phyloP scores from a whole-genome alignment of 2,797 vertebrate genomes.

The Enteromius unitaeniatus region DNA sequence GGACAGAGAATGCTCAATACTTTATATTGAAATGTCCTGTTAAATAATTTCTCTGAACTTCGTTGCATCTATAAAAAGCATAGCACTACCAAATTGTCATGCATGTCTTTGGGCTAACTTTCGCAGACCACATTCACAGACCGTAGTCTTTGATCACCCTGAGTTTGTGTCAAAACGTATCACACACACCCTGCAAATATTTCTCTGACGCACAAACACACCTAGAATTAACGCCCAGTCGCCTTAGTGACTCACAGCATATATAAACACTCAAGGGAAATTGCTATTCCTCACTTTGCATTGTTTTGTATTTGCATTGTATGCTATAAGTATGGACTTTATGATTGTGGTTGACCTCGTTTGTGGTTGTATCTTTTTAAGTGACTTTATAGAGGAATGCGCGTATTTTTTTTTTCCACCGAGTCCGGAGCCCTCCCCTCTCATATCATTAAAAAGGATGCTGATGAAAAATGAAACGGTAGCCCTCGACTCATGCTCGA shows the following conservation, averaged over 20 bases:
- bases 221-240: constrained; percentile 62
- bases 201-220: constrained; percentile 63
- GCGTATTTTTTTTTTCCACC: constrained; percentile 38
- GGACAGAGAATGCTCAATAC: constrained; percentile 19
- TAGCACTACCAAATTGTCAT: not conserved
- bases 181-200: constrained; percentile 59
- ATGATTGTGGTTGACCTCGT: not conserved
- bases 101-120: not conserved
- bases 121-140: not conserved
- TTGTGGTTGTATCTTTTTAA: constrained; percentile 1
- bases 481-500: constrained; percentile 74
- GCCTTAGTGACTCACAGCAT: constrained; percentile 71
- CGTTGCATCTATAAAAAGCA: not conserved
- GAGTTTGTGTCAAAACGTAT: constrained; percentile 41
- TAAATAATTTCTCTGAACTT: constrained; percentile 1
- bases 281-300: constrained; percentile 61
- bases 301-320: constrained; percentile 63
- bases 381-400: constrained; percentile 40
- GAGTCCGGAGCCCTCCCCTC: constrained; percentile 47
- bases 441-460: constrained; percentile 80
- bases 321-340: not conserved
- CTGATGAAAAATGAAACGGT: constrained; percentile 82
- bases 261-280: constrained; percentile 62
- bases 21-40: not conserved
- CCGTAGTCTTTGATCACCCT: constrained; percentile 47